Conservation (phyloP, 2,113 vertebrate species). For the Lontra canadensis region DNA sequence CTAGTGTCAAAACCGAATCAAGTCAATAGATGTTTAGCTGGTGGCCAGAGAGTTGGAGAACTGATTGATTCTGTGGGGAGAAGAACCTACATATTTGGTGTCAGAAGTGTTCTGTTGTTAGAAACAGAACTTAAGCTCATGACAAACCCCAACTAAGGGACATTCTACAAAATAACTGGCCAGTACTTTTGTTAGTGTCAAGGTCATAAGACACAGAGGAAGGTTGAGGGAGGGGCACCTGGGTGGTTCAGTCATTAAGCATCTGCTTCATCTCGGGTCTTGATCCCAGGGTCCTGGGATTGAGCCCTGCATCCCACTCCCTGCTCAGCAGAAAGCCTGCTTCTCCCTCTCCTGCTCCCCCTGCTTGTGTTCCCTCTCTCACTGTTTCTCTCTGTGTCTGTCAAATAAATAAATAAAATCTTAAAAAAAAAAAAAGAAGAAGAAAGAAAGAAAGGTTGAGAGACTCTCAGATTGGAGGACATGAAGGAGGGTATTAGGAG, state of each 20-base stretch:
- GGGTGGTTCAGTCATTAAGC: too few species aligned
- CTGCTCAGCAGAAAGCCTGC: too few species aligned
- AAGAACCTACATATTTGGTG: background rate
- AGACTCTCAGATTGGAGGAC: background rate
- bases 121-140: background rate
- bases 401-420: too few species aligned
- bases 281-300: too few species aligned
- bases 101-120: background rate
- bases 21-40: background rate
- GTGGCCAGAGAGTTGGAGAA: background rate
- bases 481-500: background rate
- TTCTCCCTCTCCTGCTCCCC: too few species aligned
- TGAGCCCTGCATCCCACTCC: too few species aligned
- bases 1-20: background rate
- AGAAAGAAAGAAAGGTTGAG: too few species aligned
- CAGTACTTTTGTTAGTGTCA: background rate
- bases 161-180: background rate
- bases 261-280: too few species aligned
- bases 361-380: too few species aligned
- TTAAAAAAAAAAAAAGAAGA: too few species aligned
- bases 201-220: background rate
- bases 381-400: too few species aligned
- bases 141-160: background rate
- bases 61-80: background rate
- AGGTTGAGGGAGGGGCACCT: background rate